These are phyloP conservation scores for Propithecus deckenii DNA, from an alignment of 2,797 vertebrate species.

Conservation along the genomic window DNA sequence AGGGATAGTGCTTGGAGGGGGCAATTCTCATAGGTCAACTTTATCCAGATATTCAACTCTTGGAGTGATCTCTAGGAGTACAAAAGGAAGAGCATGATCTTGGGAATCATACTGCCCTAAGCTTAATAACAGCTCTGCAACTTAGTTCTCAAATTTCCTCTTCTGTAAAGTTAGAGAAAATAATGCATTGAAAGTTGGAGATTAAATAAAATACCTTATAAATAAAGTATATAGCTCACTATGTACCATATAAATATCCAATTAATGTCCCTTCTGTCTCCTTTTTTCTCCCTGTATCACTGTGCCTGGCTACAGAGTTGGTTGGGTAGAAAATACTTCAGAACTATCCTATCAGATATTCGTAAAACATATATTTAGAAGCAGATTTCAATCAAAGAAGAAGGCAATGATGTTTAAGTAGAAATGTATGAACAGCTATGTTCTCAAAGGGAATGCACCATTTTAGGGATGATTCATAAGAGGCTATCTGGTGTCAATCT, in stretches of 20 bases:
- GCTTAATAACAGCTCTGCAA: neutral
- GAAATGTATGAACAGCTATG: neutral
- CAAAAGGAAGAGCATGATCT: neutral
- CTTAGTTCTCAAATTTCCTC: neutral
- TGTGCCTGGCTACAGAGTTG: neutral
- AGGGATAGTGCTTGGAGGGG: neutral
- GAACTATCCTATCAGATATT: neutral
- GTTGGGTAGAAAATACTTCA: neutral
- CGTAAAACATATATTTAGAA: neutral
- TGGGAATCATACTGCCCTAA: neutral
- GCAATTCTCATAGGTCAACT: neutral
- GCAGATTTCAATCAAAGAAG: neutral
- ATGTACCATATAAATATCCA: neutral
- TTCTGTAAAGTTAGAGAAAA: neutral
- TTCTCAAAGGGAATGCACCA: conserved; percentile 34
- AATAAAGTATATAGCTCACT: neutral
- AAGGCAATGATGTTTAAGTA: neutral
- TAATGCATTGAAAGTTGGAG: neutral
- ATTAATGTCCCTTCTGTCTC: neutral
- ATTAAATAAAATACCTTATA: conserved; percentile 1
- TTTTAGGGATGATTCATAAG: neutral
- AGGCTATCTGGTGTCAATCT: conserved; percentile 41
- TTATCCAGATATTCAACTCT: neutral
- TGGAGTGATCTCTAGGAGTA: neutral
- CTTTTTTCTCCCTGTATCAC: neutral